These are phyloP conservation scores for Cotesia congregata DNA, from an alignment of 2,888 invertebrate species.

Conservation along the genomic window DNA sequence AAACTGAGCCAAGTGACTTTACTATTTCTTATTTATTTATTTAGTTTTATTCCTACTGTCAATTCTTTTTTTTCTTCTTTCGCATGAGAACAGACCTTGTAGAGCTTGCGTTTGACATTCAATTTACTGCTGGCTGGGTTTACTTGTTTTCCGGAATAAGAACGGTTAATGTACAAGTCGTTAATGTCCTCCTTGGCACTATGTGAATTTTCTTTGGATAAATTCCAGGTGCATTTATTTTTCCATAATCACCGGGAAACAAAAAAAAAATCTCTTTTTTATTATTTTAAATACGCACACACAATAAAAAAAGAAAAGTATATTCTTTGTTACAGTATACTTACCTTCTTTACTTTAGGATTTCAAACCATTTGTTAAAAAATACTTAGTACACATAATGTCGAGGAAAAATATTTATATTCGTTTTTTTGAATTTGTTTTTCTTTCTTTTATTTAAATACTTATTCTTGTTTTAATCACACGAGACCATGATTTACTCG, in stretches of 20 bases:
- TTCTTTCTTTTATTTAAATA: background rate
- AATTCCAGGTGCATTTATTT: constrained; percentile 30
- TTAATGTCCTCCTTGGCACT: constrained; percentile 41
- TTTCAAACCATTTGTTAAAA: background rate
- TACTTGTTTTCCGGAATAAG: constrained; percentile 34
- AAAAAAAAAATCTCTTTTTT: background rate
- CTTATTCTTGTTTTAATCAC: background rate
- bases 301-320: background rate
- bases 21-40: constrained; percentile 13
- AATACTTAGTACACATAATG: background rate
- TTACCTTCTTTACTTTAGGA: background rate
- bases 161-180: constrained; percentile 40
- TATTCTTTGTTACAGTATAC: background rate
- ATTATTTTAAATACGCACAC: too few relatives aligned
- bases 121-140: constrained; percentile 41
- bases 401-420: background rate
- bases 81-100: constrained; percentile 22
- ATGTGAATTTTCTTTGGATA: constrained; percentile 21
- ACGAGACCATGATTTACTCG: background rate
- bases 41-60: constrained; percentile 10
- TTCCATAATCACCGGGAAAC: constrained; percentile 12
- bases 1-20: constrained; percentile 9
- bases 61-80: constrained; percentile 27
- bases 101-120: constrained; percentile 42
- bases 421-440: background rate